phyloP scores from a whole-genome alignment of 2,888 invertebrate species.

The Rhodophaea formosa region DNA sequence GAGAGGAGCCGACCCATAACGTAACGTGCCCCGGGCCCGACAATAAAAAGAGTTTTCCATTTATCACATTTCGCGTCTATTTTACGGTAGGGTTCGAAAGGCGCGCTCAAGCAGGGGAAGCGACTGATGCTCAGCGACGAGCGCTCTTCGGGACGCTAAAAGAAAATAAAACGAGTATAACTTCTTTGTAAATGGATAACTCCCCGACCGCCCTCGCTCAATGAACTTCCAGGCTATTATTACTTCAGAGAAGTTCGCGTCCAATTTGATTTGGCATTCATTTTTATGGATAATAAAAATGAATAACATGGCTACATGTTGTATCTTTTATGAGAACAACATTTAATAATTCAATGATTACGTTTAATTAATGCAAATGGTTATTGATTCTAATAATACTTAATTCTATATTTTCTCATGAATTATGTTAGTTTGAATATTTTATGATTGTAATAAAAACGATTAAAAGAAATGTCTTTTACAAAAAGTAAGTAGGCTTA shows the following conservation, averaged over 20 bases:
- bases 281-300: conserved; percentile 34
- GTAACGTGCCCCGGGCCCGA: conserved; percentile 67
- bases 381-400: conserved; percentile 16
- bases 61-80: conserved; percentile 81
- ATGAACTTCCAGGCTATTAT: conserved; percentile 63
- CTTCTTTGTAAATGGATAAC: conserved; percentile 73
- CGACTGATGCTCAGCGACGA: conserved; percentile 63
- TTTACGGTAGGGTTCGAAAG: conserved; percentile 76
- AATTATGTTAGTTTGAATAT: neutral
- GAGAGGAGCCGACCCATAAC: conserved; percentile 65
- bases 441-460: conserved; percentile 1
- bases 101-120: conserved; percentile 62
- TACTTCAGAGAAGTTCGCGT: conserved; percentile 43
- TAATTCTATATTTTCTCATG: conserved; percentile 8
- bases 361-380: conserved; percentile 10
- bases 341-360: conserved; percentile 18
- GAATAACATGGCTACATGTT: conserved; percentile 29
- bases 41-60: conserved; percentile 79
- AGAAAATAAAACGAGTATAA: conserved; percentile 75
- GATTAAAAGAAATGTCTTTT: neutral
- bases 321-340: conserved; percentile 18
- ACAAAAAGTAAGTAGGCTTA: neutral
- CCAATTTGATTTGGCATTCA: conserved; percentile 43
- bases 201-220: conserved; percentile 63
- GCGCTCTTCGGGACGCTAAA: conserved; percentile 64